Percentiles rank a stretch among this genome's conserved stretches.
Evolutionary conservation across 2,888 invertebrate genomes (phyloP).

Genomic region (Parnassius smintheus): DNA sequence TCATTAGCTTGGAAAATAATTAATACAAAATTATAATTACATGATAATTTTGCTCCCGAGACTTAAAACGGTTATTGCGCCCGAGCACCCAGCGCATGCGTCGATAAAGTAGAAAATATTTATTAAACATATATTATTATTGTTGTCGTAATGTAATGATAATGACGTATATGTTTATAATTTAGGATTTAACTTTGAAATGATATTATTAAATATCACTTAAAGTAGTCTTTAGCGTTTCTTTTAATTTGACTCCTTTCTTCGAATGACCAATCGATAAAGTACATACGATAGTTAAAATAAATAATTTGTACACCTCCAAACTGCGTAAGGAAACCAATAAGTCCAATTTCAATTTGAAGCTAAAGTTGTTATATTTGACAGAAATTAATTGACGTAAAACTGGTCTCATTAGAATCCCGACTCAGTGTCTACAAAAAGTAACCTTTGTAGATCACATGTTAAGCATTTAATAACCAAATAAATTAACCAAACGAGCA

Average conservation of each 20-base stretch:
- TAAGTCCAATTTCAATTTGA: constrained; percentile 62
- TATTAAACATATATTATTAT: constrained; percentile 56
- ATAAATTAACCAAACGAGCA: constrained; percentile 73
- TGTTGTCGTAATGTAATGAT: constrained; percentile 46
- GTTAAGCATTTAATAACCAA: constrained; percentile 76
- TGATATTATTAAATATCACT: constrained; percentile 74
- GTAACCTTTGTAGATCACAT: constrained; percentile 75
- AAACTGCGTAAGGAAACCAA: constrained; percentile 69
- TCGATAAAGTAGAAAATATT: constrained; percentile 67
- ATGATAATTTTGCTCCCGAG: constrained; percentile 75
- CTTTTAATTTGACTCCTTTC: constrained; percentile 10
- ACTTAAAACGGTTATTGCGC: constrained; percentile 70
- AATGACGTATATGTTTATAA: constrained; percentile 47
- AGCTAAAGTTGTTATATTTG: constrained; percentile 47
- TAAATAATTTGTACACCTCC: constrained; percentile 59
- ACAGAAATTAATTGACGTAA: constrained; percentile 65
- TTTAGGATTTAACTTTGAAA: constrained; percentile 63
- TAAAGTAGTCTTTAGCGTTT: constrained; percentile 54
- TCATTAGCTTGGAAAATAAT: constrained; percentile 61
- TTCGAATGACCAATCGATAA: constrained; percentile 39
- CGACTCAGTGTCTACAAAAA: constrained; percentile 68
- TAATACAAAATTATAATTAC: constrained; percentile 78
- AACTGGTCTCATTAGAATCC: constrained; percentile 78
- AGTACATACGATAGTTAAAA: constrained; percentile 49
- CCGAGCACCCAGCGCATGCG: constrained; percentile 56